These are phyloP conservation scores for Plecotus auritus DNA, from an alignment of 2,113 vertebrate species.

Conservation along the genomic window DNA sequence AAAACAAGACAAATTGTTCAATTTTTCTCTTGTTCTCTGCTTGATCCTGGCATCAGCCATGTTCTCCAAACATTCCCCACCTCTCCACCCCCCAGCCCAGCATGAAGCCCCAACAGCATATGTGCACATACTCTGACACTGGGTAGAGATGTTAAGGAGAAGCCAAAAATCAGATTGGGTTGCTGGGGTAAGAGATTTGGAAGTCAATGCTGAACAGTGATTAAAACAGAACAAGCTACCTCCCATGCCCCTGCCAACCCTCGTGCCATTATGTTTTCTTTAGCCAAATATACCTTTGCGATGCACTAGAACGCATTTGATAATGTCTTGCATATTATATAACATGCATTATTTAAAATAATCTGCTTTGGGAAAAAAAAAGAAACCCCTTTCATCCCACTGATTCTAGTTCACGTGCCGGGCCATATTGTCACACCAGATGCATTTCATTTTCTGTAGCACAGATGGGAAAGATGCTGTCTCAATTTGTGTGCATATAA, in stretches of 20 bases:
- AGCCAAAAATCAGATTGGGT: background rate
- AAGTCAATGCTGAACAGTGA: background rate
- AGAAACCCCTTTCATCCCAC: background rate
- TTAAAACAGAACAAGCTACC: background rate
- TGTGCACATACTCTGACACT: constrained; percentile 28
- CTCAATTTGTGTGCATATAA: constrained; percentile 67
- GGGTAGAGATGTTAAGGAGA: constrained; percentile 8
- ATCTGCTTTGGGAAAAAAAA: background rate
- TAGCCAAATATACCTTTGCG: background rate
- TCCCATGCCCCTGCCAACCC: background rate
- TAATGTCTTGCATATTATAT: background rate
- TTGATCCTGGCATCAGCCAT: constrained; percentile 9
- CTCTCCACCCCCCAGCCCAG: background rate
- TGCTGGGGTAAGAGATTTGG: background rate
- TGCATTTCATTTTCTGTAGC: constrained; percentile 67
- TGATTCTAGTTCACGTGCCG: constrained; percentile 43
- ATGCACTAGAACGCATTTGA: background rate
- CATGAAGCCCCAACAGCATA: constrained; percentile 47
- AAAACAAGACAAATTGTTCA: constrained; percentile 11
- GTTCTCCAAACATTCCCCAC: constrained; percentile 22
- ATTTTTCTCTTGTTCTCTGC: constrained; percentile 2
- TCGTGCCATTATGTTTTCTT: background rate
- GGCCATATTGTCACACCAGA: constrained; percentile 71
- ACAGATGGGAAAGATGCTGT: constrained; percentile 65
- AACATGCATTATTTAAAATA: constrained; percentile 1